A percentile compares a stretch with the other conserved stretches of the same genome.
phyloP scores from a whole-genome alignment of 2,113 vertebrate genomes.

The Rhinopomastus cyanomelas region DNA sequence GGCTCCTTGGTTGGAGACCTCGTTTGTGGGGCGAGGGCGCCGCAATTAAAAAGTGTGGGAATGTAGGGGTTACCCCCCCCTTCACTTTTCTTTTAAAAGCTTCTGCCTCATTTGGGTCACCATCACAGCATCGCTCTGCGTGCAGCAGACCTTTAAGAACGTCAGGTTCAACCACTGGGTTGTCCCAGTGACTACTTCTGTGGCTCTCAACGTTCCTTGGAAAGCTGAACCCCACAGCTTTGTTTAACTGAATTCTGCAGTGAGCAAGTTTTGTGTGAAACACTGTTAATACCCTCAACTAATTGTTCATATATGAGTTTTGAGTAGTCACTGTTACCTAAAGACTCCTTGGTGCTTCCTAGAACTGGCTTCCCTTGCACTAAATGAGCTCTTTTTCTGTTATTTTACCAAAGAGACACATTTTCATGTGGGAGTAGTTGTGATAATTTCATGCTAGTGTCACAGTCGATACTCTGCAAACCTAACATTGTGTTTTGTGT shows the following conservation, averaged over 20 bases:
- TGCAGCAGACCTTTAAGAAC: too few species aligned
- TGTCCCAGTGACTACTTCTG: rapidly evolving
- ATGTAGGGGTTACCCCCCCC: too few species aligned
- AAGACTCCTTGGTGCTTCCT: background rate
- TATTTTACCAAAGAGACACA: background rate
- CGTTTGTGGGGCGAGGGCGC: too few species aligned
- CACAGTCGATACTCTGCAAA: rapidly evolving
- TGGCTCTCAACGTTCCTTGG: rapidly evolving
- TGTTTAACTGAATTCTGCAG: background rate
- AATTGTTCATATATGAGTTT: rapidly evolving
- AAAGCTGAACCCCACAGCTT: background rate
- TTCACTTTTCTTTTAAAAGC: too few species aligned
- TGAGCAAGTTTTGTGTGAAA: background rate
- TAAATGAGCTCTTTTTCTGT: background rate
- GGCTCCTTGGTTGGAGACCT: too few species aligned
- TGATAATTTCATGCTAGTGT: background rate
- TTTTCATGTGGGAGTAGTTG: rapidly evolving
- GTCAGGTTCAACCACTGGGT: rapidly evolving
- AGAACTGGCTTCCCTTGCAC: background rate
- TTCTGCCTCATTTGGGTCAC: background rate
- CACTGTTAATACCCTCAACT: rapidly evolving
- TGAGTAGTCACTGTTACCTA: background rate
- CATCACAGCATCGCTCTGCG: too few species aligned
- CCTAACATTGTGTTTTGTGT: background rate
- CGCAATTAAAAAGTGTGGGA: too few species aligned